Conservation (phyloP, 2,797 vertebrate species). For the Labroides dimidiatus region DNA sequence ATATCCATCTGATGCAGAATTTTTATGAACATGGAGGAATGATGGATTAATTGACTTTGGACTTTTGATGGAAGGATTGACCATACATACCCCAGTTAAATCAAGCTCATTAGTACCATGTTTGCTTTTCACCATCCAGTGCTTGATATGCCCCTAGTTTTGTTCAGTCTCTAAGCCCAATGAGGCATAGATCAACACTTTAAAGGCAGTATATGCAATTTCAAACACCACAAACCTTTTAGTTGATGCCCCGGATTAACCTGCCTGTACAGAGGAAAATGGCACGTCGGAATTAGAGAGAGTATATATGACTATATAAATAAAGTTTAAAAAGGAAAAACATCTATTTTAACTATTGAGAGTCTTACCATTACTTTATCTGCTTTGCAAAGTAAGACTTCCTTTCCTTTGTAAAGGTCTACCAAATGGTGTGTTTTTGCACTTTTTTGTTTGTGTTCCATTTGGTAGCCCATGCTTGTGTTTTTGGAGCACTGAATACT, state of each 20-base stretch:
- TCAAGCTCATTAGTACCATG: constrained; percentile 6
- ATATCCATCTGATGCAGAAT: constrained; percentile 39
- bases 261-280: constrained; percentile 77
- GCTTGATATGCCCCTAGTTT: constrained; percentile 15
- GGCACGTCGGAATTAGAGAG: constrained; percentile 76
- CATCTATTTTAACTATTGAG: constrained; percentile 86
- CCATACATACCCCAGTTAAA: constrained; percentile 45
- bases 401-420: constrained; percentile 73
- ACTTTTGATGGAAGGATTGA: constrained; percentile 49
- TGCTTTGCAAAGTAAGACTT: constrained; percentile 82
- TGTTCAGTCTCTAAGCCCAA: constrained; percentile 23
- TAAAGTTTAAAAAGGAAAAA: constrained; percentile 82
- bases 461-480: constrained; percentile 83
- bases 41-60: constrained; percentile 27
- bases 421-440: constrained; percentile 85
- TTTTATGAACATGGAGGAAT: constrained; percentile 22
- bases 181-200: constrained; percentile 33
- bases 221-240: constrained; percentile 34
- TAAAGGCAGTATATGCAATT: constrained; percentile 12
- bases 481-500: constrained; percentile 86
- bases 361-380: constrained; percentile 79
- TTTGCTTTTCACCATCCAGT: constrained; percentile 17
- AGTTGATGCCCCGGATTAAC: constrained; percentile 51
- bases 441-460: constrained; percentile 82
- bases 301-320: constrained; percentile 84